Base-by-base conservation (phyloP, 2,113 vertebrate genomes). In the Pampusana beccarii region DNA sequence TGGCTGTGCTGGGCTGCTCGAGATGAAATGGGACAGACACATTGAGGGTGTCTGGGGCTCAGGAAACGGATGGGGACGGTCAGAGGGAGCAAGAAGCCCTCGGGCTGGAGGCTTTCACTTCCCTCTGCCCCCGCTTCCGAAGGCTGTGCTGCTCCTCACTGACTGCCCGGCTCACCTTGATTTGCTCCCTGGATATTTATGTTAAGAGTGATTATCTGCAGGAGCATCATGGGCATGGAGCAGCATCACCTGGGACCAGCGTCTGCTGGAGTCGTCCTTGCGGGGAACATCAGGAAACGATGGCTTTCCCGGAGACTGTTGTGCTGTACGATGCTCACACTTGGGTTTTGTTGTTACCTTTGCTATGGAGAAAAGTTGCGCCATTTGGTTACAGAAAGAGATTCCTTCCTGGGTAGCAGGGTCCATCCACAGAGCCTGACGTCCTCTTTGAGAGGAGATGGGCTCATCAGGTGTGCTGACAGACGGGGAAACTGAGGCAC, bases 1-100 rank as follows among this genome's bases (percentile, higher is more conserved):
- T 20, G 44, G 26, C 67, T 0, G 1, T n/a, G 28, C 38, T 4
- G 53, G 53, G 33, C 69, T 42, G 33, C 53, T 36, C 6, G 1
- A 12, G 61, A 6, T 6, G 54, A 13, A 46, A 5, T n/a, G 0
- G 2, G 46, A 10, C 6, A 23, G 29, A 11, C 10, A 2, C 20
- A 5, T 25, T n/a, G 10, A n/a, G 66, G 14, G n/a, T n/a, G 23
- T 19, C 40, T 25, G 57, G 18, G 29, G 31, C 6, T 50, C 13
- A 5, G 0, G 3, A 12, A 64, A 16, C 0, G 4, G 36, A 16
- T 23, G 13, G 36, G 33, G 21, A 38, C 38, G 11, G 38, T 38
- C 38, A 38, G 38, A 38, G 38, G 38, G 38, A 38, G 38, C 38
- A 38, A 38, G 38, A 8, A 11, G 38, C 38, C 38, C 38, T 38